Base-by-base conservation (phyloP, 1,140 invertebrate species). In the Cydia pomonella region DNA sequence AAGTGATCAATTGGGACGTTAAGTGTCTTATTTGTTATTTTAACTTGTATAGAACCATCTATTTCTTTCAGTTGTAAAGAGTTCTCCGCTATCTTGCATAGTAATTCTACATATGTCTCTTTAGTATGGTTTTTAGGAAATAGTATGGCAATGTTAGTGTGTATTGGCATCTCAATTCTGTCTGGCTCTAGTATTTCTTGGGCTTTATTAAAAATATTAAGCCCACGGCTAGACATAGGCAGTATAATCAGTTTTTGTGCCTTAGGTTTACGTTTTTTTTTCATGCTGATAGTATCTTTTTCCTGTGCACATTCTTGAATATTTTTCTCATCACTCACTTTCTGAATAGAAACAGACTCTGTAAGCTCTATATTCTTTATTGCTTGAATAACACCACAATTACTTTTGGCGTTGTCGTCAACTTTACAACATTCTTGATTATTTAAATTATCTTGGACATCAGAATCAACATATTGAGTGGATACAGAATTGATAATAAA, bases 51-150 rank as follows among this genome's bases (percentile, higher is more conserved):
- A 53, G 50, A n/a, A 3, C 50, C 50, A 53, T 53, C 50, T 18
- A 53, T 53, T 18, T 18, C n/a, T 53, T 53, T 53, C n/a, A 53
- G 5, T 18, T 53, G 50, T 3, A 44, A 16, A 13, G 44, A 16
- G 9, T 18, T 53, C n/a, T 53, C 16, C 1, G 13, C 16, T 5
- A 53, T 18, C n/a, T 53, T 53, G 50, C n/a, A 18, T 53, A 53
- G 10, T 12, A 23, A 59, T 59, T 59, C 53, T 23, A 59, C 21
- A 59, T 59, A 59, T 59, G 53, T 59, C 53, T 59, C 53, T 7
- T 59, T 59, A 59, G 53, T 59, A 59, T 59, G 53, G 16, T 53
- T 53, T 53, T 18, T 7, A 47, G 12, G 16, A n/a, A 53, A 53
- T 21, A 18, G 16, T 53, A 13, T 18, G 3, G 50, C 50, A 53